These are phyloP conservation scores for Phengaris arion DNA, from an alignment of 2,888 invertebrate genomes.

Conservation along the genomic window DNA sequence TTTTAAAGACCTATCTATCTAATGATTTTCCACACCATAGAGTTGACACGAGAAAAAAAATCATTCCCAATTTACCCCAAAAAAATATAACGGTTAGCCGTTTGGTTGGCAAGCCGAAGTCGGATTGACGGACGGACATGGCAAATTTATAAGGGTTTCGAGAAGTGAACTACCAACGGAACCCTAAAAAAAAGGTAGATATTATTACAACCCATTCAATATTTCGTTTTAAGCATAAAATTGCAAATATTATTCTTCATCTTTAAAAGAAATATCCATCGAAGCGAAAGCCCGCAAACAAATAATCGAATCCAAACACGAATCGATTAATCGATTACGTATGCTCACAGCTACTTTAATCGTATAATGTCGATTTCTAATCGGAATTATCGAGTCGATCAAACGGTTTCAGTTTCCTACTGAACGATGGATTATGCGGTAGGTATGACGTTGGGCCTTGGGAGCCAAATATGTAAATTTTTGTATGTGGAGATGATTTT, in stretches of 20 bases:
- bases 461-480: constrained; percentile 1
- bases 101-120: no score
- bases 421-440: not conserved
- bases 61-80: no score
- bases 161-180: no score
- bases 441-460: not conserved
- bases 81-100: no score
- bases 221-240: not conserved
- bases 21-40: no score
- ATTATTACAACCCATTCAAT: not conserved
- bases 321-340: constrained; percentile 18
- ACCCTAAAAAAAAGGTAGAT: not conserved
- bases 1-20: no score
- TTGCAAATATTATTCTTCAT: not conserved
- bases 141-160: no score
- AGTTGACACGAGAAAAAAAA: no score
- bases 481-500: no score
- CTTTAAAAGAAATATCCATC: not conserved
- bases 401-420: not conserved
- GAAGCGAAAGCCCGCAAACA: constrained; percentile 7
- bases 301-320: constrained; percentile 15
- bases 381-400: constrained; percentile 4
- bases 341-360: not conserved
- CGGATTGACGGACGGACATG: no score
- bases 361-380: not conserved